These are phyloP conservation scores for Caranx ignobilis DNA, from an alignment of 2,113 vertebrate species.

Conservation along the genomic window DNA sequence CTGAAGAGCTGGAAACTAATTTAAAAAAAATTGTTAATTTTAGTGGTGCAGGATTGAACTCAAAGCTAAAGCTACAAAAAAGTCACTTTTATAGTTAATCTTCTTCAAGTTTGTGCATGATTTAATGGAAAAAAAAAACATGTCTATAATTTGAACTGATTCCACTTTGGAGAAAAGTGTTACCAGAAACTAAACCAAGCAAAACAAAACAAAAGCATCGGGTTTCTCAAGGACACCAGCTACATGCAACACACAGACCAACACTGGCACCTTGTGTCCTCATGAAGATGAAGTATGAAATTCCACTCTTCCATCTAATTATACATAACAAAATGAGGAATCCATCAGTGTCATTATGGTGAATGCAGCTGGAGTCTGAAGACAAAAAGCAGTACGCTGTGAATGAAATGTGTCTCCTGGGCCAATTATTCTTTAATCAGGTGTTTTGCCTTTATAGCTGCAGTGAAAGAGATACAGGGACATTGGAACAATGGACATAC, in stretches of 20 bases:
- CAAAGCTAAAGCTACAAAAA: neutral
- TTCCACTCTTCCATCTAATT: neutral
- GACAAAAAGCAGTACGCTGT: neutral
- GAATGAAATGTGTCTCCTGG: neutral
- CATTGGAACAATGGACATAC: too few relatives aligned
- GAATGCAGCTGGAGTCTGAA: neutral
- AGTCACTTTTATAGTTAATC: neutral
- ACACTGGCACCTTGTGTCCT: slow-evolving; percentile 38
- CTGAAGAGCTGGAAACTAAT: neutral
- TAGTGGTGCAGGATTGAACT: neutral
- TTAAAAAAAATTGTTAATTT: neutral
- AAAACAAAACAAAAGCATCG: neutral
- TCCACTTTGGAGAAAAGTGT: neutral
- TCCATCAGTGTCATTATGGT: neutral
- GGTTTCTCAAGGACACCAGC: neutral
- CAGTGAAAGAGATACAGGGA: too few relatives aligned
- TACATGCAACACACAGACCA: neutral
- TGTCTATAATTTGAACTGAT: neutral
- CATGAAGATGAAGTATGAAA: neutral
- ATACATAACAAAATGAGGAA: neutral
- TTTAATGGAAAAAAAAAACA: neutral
- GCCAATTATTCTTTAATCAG: neutral
- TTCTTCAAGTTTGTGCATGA: neutral
- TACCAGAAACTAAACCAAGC: neutral
- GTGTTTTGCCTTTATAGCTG: neutral